phyloP scores from a whole-genome alignment of 64 coral and sea anemone genomes.

The Catalaphyllia jardinei region DNA sequence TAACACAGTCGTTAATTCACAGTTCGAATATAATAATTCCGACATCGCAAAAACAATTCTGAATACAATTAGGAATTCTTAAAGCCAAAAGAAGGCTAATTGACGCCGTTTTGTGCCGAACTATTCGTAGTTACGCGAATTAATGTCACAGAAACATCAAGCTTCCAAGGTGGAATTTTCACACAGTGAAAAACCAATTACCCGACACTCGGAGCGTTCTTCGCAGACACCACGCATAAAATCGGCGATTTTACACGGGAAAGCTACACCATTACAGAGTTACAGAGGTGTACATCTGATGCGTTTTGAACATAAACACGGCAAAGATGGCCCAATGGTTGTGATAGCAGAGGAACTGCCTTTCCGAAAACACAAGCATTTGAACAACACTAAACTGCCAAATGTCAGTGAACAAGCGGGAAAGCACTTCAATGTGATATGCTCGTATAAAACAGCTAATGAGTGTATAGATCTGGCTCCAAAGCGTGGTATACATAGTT shows the following conservation, averaged over 20 bases:
- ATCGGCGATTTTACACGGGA: constrained; percentile 16
- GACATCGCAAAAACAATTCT: neutral
- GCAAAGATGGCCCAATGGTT: neutral
- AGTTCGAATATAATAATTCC: too few relatives aligned
- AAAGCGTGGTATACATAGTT: too few relatives aligned
- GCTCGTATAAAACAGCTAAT: constrained; percentile 13
- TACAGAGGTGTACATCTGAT: constrained; percentile 16
- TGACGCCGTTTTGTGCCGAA: neutral
- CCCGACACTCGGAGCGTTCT: neutral
- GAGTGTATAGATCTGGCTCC: neutral
- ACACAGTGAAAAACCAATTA: neutral
- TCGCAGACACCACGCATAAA: constrained; percentile 8
- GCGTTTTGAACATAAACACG: constrained; percentile 6
- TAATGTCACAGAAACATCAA: neutral
- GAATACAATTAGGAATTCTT: neutral
- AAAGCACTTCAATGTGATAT: constrained; percentile 26
- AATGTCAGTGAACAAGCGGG: constrained; percentile 17
- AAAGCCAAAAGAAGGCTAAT: neutral
- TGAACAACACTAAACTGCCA: neutral
- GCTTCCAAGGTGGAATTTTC: neutral
- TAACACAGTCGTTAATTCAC: too few relatives aligned
- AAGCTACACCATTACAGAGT: constrained; percentile 26
- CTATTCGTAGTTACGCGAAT: neutral
- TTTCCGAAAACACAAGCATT: neutral
- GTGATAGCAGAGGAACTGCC: constrained; percentile 23